Conservation (phyloP, 2,797 vertebrate genomes). For the Calcarius lapponicus region DNA sequence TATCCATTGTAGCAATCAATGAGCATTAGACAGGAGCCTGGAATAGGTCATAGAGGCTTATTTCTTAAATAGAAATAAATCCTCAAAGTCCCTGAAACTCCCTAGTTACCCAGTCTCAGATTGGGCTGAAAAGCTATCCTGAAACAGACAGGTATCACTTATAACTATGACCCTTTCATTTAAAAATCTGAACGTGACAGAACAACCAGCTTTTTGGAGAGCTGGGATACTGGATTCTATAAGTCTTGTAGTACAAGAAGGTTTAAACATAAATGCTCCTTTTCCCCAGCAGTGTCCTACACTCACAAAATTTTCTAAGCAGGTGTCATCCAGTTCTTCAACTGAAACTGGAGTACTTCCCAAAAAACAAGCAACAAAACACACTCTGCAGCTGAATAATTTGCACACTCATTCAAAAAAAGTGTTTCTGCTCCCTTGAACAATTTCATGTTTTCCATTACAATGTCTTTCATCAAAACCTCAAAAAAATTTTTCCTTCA, state of each 20-base stretch:
- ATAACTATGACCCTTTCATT: neutral
- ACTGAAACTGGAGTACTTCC: neutral
- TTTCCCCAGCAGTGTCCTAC: neutral
- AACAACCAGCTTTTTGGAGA: neutral
- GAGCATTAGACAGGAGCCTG: neutral
- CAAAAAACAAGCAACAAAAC: neutral
- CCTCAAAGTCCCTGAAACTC: neutral
- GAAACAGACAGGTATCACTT: neutral
- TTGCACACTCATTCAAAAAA: neutral
- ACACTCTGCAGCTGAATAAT: neutral
- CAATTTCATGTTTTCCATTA: neutral
- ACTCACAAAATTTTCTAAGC: neutral
- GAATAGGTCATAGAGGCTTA: neutral
- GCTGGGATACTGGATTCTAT: neutral
- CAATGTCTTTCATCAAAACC: neutral
- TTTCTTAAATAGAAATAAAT: neutral
- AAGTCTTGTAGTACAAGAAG: neutral
- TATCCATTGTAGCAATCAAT: neutral
- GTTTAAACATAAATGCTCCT: neutral
- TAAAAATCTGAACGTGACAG: neutral
- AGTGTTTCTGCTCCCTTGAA: neutral
- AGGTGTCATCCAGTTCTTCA: neutral
- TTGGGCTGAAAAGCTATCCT: neutral
- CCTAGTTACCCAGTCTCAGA: neutral
- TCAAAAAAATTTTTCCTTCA: neutral